phyloP scores from a whole-genome alignment of 1,140 invertebrate genomes.

The Pogonus chalceus region DNA sequence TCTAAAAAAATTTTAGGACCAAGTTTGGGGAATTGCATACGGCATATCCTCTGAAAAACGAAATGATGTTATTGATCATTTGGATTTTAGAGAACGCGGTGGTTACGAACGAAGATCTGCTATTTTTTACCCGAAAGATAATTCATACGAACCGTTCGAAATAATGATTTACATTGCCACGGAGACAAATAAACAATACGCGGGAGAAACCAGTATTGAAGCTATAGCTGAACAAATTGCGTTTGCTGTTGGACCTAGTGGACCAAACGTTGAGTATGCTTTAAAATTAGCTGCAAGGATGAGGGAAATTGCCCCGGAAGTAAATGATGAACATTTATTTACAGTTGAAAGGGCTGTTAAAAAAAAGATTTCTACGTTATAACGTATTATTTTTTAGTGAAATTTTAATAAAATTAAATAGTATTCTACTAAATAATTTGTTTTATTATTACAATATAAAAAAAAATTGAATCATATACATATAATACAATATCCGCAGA shows the following conservation, averaged over 20 bases:
- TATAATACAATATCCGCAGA: no score
- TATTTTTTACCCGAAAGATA: conserved; percentile 55
- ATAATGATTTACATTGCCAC: conserved; percentile 78
- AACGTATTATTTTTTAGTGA: neutral
- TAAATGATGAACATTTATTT: conserved; percentile 66
- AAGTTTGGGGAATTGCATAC: conserved; percentile 87
- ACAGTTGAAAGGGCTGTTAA: conserved; percentile 46
- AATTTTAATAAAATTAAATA: no score
- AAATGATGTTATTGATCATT: conserved; percentile 60
- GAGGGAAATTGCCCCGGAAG: conserved; percentile 57
- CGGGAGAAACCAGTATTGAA: conserved; percentile 59
- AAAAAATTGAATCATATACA: no score
- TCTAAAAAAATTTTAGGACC: conserved; percentile 26
- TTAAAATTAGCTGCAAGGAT: conserved; percentile 74
- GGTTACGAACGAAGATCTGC: conserved; percentile 65
- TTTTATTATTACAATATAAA: no score
- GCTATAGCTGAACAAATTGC: conserved; percentile 72
- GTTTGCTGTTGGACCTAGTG: conserved; percentile 65
- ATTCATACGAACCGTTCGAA: conserved; percentile 43
- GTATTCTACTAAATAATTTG: no score
- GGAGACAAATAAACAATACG: conserved; percentile 66
- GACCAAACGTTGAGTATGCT: conserved; percentile 80
- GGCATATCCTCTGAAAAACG: conserved; percentile 62
- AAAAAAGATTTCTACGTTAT: neutral
- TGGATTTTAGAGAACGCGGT: conserved; percentile 84